Conservation (phyloP, 2,113 vertebrate species). For the Labrus mixtus region DNA sequence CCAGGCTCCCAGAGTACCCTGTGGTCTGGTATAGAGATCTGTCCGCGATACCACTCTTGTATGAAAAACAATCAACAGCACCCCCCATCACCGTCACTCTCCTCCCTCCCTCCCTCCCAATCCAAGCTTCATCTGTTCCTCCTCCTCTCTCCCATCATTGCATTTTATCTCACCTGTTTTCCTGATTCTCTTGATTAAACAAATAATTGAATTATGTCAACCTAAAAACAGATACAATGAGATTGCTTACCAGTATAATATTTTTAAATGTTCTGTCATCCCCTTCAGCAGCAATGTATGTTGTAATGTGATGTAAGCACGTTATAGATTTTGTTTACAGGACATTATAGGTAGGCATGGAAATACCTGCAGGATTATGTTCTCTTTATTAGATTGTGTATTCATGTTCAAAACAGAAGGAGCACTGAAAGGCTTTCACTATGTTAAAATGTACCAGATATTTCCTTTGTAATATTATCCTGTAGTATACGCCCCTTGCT, state of each 20-base stretch:
- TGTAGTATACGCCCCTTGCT: no score
- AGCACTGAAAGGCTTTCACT: neutral
- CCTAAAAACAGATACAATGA: neutral
- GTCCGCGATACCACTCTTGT: constrained; percentile 78
- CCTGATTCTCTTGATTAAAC: neutral
- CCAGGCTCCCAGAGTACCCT: constrained; percentile 62
- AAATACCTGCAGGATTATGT: neutral
- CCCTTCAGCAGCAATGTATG: neutral
- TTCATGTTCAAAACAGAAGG: neutral
- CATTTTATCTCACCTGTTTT: constrained; percentile 30
- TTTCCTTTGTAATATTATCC: neutral
- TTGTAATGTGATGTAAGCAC: neutral
- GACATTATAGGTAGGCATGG: neutral
- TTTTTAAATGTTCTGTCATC: neutral
- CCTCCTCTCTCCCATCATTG: constrained; percentile 40
- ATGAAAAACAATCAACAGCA: constrained; percentile 75
- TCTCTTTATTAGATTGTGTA: neutral
- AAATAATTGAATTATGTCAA: neutral
- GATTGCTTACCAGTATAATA: neutral
- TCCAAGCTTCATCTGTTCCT: constrained; percentile 24
- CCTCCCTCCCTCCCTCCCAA: constrained; percentile 35
- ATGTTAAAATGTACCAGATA: no score
- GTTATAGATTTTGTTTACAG: neutral
- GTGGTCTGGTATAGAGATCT: constrained; percentile 70
- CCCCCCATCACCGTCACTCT: constrained; percentile 52